Conservation (phyloP, 2,797 vertebrate species). For the Lagocephalus sceleratus region DNA sequence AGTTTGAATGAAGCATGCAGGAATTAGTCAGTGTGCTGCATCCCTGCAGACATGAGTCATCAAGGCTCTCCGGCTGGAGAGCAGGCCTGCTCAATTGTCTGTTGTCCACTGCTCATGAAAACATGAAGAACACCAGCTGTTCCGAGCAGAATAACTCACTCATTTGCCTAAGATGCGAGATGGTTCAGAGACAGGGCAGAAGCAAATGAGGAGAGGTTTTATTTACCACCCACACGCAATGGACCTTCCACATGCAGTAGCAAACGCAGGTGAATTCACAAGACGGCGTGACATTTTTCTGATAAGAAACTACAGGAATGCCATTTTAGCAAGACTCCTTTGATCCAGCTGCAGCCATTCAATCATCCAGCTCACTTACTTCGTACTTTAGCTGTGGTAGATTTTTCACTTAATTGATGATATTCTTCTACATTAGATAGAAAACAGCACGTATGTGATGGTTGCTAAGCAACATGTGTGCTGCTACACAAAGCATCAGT, state of each 20-base stretch:
- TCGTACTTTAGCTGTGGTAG: no score
- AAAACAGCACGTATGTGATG: constrained; percentile 8
- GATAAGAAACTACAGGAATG: no score
- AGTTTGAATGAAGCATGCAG: constrained; percentile 37
- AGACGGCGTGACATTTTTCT: no score
- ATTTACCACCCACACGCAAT: no score
- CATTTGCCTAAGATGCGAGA: constrained; percentile 10
- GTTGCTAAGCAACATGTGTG: constrained; percentile 25
- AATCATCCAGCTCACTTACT: no score
- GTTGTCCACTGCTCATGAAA: constrained; percentile 24
- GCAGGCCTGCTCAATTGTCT: constrained; percentile 30
- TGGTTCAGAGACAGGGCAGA: constrained; percentile 4
- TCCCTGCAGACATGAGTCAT: constrained; percentile 60
- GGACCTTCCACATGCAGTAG: no score
- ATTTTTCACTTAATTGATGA: no score
- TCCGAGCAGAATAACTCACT: not conserved
- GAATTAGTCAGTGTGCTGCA: constrained; percentile 43
- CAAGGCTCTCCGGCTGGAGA: constrained; percentile 37
- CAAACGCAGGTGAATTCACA: no score
- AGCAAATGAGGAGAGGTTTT: not conserved
- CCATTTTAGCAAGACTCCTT: no score
- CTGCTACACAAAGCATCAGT: no score
- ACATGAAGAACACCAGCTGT: constrained; percentile 21
- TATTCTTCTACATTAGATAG: not conserved
- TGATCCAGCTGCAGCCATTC: no score